Base-by-base conservation (phyloP, 2,113 vertebrate genomes). In the Acrocephalus arundinaceus region DNA sequence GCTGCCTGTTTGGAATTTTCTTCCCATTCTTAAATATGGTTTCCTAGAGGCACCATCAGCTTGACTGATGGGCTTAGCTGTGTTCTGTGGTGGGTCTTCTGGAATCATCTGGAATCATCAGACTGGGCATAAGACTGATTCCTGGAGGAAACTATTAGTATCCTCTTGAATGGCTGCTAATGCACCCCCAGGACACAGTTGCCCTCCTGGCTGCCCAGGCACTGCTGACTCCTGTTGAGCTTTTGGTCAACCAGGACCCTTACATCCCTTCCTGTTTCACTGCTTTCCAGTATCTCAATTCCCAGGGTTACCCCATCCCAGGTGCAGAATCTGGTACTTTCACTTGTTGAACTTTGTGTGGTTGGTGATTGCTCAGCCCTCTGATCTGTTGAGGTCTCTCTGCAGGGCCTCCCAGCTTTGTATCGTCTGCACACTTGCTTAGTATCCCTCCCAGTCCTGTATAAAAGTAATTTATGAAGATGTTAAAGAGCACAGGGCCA, bases 161-260 rank as follows among this genome's bases (percentile, higher is more conserved):
- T 51, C 4, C 10, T 10, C 35, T 51, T 43, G 61, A 1, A 20
- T 5, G 14, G 37, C 54, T 51, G 31, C 17, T 31, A 35, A 25
- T 3, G 35, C 13, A 4, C 6, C 7, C 7, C 16, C 31, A 22
- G 35, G 31, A 51, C 16, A 30, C 0, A 0, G 1, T 7, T 2
- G 8, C 20, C 6, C 25, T 58, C 31, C n/a, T 76, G 25, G 9
- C 21, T 86, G 3, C 35, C 83, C 35, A 45, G 31, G 1, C 11
- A 25, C 72, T 41, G n/a, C 71, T 75, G 71, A 6, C 35, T 15
- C 3, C 4, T 3, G 12, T 48, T n/a, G 15, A 66, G 11, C 30
- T 58, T 85, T 57, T 5, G 4, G 15, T 13, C 15, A 15, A 1
- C 8, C 52, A 58, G 52, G 24, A 17, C 10, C 10, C 19, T 4